These are phyloP conservation scores for Heliconius ethilla DNA, from an alignment of 2,888 invertebrate species.

Conservation along the genomic window DNA sequence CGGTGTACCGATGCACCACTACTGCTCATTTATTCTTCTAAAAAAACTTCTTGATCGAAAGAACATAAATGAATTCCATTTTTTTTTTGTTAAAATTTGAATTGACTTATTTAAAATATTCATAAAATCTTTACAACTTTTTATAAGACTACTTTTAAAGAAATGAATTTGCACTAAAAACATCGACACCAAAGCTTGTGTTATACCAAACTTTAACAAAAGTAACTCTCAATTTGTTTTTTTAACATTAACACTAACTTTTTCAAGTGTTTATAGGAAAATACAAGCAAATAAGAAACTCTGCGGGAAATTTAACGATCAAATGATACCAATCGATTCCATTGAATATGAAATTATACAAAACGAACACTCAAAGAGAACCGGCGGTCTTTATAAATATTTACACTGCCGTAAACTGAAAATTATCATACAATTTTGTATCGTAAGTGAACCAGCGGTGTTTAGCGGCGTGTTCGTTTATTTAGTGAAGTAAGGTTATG, in stretches of 20 bases:
- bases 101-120: background rate
- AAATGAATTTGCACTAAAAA: slow-evolving; percentile 10
- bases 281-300: slow-evolving; percentile 2
- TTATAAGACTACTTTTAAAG: background rate
- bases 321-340: slow-evolving; percentile 1
- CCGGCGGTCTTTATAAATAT: slow-evolving; percentile 33
- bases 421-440: slow-evolving; percentile 23
- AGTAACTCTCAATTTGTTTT: background rate
- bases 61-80: background rate
- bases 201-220: background rate
- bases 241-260: background rate
- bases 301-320: slow-evolving; percentile 14
- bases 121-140: background rate
- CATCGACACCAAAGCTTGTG: background rate
- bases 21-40: background rate
- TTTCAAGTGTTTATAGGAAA: background rate
- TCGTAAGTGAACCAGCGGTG: background rate
- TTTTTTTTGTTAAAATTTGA: background rate
- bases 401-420: slow-evolving; percentile 10
- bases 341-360: slow-evolving; percentile 27
- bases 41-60: background rate
- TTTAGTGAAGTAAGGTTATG: slow-evolving; percentile 6
- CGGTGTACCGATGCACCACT: too few relatives aligned
- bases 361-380: slow-evolving; percentile 24
- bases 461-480: slow-evolving; percentile 4